phyloP scores from a whole-genome alignment of 2,888 invertebrate genomes.

The Coleophora flavipennella region DNA sequence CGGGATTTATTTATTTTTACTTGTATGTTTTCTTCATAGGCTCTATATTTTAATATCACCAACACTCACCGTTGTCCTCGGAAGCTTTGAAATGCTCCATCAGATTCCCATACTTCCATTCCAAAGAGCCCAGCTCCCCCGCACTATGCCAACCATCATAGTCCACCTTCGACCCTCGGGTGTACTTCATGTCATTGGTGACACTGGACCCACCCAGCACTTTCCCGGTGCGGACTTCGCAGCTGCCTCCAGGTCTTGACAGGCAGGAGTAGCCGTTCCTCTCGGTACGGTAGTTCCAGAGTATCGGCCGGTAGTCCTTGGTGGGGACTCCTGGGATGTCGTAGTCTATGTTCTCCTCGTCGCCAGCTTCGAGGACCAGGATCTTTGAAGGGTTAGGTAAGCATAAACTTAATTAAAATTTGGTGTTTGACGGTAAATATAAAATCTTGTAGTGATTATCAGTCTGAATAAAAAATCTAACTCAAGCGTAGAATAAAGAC shows the following conservation, averaged over 20 bases:
- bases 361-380: slow-evolving; percentile 53
- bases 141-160: slow-evolving; percentile 55
- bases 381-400: slow-evolving; percentile 32
- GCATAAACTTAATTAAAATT: too few relatives aligned
- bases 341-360: slow-evolving; percentile 60
- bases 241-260: slow-evolving; percentile 54
- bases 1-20: too few relatives aligned
- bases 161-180: slow-evolving; percentile 54
- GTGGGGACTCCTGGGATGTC: slow-evolving; percentile 60
- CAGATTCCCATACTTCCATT: slow-evolving; percentile 60
- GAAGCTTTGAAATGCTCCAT: slow-evolving; percentile 56
- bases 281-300: slow-evolving; percentile 62
- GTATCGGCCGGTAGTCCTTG: slow-evolving; percentile 47
- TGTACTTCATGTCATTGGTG: slow-evolving; percentile 63
- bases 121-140: slow-evolving; percentile 44
- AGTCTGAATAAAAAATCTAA: too few relatives aligned
- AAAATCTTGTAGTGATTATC: too few relatives aligned
- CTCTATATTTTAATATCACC: background rate
- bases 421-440: too few relatives aligned
- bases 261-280: slow-evolving; percentile 58
- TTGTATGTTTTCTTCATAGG: background rate
- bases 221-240: slow-evolving; percentile 58
- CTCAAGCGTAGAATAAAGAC: too few relatives aligned
- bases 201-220: slow-evolving; percentile 63
- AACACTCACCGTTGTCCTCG: slow-evolving; percentile 56